phyloP scores from a whole-genome alignment of 2,888 invertebrate species.

The Amphipoea oculea region DNA sequence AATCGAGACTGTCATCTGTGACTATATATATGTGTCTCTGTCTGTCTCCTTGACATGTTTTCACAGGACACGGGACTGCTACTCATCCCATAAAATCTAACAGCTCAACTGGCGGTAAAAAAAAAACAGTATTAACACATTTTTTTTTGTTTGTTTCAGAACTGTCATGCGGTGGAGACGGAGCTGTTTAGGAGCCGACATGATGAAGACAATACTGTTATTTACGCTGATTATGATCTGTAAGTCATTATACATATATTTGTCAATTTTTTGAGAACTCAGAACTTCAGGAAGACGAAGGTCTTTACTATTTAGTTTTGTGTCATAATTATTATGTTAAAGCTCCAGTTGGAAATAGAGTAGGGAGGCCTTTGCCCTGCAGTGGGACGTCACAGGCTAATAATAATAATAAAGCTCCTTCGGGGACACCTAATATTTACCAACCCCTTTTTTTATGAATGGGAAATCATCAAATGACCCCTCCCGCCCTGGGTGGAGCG shows the following conservation, averaged over 20 bases:
- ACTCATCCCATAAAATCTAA: not conserved
- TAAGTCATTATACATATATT: conserved; percentile 66
- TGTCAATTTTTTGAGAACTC: not conserved
- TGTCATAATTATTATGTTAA: not conserved
- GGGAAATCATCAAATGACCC: too few species aligned
- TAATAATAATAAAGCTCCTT: not conserved
- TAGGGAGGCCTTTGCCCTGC: too few species aligned
- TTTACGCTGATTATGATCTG: conserved; percentile 72
- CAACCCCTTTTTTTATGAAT: too few species aligned
- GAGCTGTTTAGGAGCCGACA: conserved; percentile 68
- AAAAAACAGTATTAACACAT: not conserved
- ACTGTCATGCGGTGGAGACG: conserved; percentile 80
- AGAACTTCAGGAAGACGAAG: not conserved
- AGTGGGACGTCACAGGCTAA: too few species aligned
- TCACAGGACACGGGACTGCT: not conserved
- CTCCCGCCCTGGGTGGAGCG: too few species aligned
- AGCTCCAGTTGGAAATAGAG: not conserved
- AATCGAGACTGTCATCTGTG: too few species aligned
- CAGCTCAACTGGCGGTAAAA: not conserved
- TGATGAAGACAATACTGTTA: conserved; percentile 71
- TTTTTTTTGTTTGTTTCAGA: conserved; percentile 72
- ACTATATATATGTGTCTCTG: not conserved
- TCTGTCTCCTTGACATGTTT: not conserved
- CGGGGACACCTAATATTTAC: too few species aligned
- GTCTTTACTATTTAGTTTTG: not conserved